Percentiles rank a stretch among this genome's conserved stretches.
phyloP scores from a whole-genome alignment of 2,888 invertebrate species.

The Leptinotarsa tumamoca region DNA sequence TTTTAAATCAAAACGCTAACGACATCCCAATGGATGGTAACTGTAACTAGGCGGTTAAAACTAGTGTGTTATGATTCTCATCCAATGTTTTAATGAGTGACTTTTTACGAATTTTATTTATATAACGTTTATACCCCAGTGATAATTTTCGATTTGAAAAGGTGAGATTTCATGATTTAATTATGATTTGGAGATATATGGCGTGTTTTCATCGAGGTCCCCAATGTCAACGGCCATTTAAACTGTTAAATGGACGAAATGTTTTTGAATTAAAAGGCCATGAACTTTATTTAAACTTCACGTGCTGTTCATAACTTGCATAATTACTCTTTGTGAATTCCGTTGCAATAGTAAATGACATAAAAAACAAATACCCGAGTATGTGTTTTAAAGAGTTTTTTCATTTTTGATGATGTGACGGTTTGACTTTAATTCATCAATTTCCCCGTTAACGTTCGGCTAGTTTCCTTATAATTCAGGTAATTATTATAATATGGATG shows the following conservation, averaged over 20 bases:
- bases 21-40: constrained; percentile 15
- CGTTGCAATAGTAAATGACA: too few species aligned
- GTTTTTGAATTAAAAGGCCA: constrained; percentile 3
- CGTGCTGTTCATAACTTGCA: neutral
- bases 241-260: constrained; percentile 26
- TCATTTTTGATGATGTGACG: too few species aligned
- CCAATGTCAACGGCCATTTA: constrained; percentile 31
- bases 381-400: too few species aligned
- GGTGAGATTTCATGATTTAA: neutral
- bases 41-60: constrained; percentile 10
- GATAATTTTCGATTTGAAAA: constrained; percentile 2
- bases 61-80: constrained; percentile 2
- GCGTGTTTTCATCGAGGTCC: neutral
- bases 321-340: too few species aligned
- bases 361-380: too few species aligned
- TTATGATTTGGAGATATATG: neutral
- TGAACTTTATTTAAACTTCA: neutral
- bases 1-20: constrained; percentile 18
- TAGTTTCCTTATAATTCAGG: too few species aligned
- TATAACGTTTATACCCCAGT: constrained; percentile 4
- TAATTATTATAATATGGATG: too few species aligned
- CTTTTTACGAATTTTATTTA: constrained; percentile 14
- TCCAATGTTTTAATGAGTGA: constrained; percentile 20
- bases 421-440: too few species aligned
- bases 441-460: too few species aligned